phyloP scores from a whole-genome alignment of 2,113 vertebrate genomes.

The Phylloscopus whistleri region DNA sequence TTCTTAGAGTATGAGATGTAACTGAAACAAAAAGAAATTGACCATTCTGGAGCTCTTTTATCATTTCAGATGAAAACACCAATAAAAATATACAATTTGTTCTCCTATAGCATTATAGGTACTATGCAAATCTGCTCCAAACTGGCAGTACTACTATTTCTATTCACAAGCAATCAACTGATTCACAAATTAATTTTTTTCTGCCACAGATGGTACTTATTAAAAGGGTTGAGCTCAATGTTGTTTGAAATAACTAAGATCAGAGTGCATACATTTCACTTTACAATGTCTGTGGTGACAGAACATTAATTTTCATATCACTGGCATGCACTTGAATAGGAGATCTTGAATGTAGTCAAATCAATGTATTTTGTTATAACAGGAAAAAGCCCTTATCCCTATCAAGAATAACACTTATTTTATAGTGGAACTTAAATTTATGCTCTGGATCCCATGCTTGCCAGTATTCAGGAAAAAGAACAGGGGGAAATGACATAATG shows the following conservation, averaged over 20 bases:
- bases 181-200: slow-evolving; percentile 1
- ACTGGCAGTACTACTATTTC: neutral
- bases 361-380: neutral
- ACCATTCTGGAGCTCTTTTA: neutral
- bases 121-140: neutral
- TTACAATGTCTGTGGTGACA: neutral
- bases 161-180: neutral
- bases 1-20: neutral
- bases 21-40: neutral
- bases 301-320: slow-evolving; percentile 13
- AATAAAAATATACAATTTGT: neutral
- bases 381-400: neutral
- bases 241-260: slow-evolving; percentile 6
- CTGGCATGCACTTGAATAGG: neutral
- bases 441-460: neutral
- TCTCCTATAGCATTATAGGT: neutral
- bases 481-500: neutral
- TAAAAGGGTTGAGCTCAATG: neutral
- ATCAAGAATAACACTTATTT: neutral
- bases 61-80: neutral
- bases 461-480: neutral
- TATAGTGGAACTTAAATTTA: neutral
- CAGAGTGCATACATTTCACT: neutral
- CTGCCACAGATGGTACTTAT: neutral
- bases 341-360: neutral